phyloP scores from a whole-genome alignment of 2,888 invertebrate genomes.

The Allophyes oxyacanthae region DNA sequence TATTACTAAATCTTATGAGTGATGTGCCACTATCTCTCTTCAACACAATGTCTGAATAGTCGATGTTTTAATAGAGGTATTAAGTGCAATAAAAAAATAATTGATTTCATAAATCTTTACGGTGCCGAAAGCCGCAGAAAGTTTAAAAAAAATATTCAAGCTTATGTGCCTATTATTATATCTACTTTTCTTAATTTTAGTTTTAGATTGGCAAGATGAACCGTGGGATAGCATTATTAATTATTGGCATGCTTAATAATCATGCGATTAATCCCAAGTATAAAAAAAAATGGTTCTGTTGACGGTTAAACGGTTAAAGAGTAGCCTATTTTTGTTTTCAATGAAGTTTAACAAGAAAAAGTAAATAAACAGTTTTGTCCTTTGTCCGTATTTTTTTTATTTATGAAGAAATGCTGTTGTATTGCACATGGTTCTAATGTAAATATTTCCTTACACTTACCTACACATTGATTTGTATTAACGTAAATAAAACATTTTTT shows the following conservation, averaged over 20 bases:
- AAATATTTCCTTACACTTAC: background rate
- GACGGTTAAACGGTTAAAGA: no score
- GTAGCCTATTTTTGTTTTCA: no score
- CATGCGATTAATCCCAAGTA: background rate
- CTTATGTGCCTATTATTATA: no score
- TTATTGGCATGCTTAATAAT: conserved; percentile 19
- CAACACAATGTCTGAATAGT: conserved; percentile 5
- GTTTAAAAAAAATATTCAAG: no score
- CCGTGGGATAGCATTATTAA: conserved; percentile 1
- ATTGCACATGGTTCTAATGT: conserved; percentile 1
- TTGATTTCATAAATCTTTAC: conserved; percentile 18
- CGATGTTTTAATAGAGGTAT: conserved; percentile 23
- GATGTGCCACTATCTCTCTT: conserved; percentile 30
- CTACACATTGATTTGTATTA: background rate
- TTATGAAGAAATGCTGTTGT: no score
- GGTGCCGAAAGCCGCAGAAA: background rate
- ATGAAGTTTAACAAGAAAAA: no score
- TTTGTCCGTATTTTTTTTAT: no score
- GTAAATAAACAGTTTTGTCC: no score
- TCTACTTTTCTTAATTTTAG: no score
- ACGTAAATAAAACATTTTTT: background rate
- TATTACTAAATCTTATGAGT: conserved; percentile 29
- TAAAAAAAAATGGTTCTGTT: no score
- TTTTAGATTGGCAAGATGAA: no score
- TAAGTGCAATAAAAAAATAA: conserved; percentile 20